A percentile compares a stretch with the other conserved stretches of the same genome.
Evolutionary conservation across 2,888 invertebrate species (phyloP).

Genomic region (Mimas tiliae): DNA sequence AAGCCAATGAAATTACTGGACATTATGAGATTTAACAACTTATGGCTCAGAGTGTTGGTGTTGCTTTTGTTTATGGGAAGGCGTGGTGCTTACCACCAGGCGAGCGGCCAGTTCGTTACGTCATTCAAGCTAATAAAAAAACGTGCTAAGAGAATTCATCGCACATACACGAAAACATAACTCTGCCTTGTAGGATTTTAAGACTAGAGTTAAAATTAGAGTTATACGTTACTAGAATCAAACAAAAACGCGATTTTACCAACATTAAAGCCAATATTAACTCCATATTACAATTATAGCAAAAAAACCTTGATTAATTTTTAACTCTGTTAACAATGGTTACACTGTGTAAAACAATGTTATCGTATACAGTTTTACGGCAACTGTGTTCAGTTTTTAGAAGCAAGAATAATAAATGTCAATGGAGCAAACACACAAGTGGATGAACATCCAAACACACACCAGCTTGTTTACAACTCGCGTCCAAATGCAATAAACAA

Average conservation of each 20-base stretch:
- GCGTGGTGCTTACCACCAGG: no score
- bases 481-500: constrained; percentile 71
- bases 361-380: constrained; percentile 25
- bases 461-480: constrained; percentile 52
- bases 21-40: no score
- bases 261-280: neutral
- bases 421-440: constrained; percentile 35
- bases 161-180: no score
- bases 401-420: constrained; percentile 41
- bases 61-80: no score
- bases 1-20: no score
- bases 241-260: neutral
- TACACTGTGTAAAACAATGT: constrained; percentile 24
- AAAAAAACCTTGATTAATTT: neutral
- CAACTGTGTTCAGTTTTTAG: constrained; percentile 37
- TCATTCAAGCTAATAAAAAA: no score
- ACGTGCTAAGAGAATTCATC: no score
- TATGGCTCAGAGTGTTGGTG: no score
- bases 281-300: neutral
- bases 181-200: no score
- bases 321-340: constrained; percentile 10
- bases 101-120: no score
- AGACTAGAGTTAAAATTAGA: no score
- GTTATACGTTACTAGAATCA: no score
- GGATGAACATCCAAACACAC: constrained; percentile 41